Evolutionary conservation across 2,797 vertebrate genomes (phyloP).

Genomic region (Potorous gilbertii): DNA sequence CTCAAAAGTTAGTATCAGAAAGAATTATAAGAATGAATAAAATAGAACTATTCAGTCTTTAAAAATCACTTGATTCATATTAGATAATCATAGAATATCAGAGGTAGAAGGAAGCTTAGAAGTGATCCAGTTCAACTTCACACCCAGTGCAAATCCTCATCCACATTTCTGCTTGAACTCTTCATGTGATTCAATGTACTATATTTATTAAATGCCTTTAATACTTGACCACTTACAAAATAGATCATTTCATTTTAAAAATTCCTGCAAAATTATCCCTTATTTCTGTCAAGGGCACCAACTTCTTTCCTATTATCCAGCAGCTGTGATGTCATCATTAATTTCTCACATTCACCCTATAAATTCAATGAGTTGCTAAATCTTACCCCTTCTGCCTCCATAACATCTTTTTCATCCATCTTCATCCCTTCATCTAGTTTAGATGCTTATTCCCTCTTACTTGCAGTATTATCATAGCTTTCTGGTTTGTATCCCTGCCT

Average conservation of each 20-base stretch:
- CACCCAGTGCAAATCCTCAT: not conserved
- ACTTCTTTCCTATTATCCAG: not conserved
- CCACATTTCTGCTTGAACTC: not conserved
- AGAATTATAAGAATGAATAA: not conserved
- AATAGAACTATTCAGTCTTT: not conserved
- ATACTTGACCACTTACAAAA: not conserved
- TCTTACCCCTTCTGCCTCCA: constrained; percentile 14
- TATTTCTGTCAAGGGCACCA: not conserved
- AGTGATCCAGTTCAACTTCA: not conserved
- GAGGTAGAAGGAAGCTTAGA: not conserved
- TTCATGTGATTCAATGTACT: not conserved
- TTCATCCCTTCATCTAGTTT: not conserved
- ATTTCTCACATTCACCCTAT: not conserved
- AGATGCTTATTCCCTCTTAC: not conserved
- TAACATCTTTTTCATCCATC: not conserved
- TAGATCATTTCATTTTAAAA: not conserved
- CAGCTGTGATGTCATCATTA: not conserved
- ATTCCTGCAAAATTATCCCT: not conserved
- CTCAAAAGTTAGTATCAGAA: not conserved
- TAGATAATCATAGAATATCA: not conserved
- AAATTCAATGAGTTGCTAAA: not conserved
- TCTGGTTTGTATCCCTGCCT: not conserved
- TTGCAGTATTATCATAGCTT: not conserved
- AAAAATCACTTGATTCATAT: not conserved
- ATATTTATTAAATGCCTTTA: not conserved